These are phyloP conservation scores for Talpa occidentalis DNA, from an alignment of 2,113 vertebrate species.

Conservation along the genomic window DNA sequence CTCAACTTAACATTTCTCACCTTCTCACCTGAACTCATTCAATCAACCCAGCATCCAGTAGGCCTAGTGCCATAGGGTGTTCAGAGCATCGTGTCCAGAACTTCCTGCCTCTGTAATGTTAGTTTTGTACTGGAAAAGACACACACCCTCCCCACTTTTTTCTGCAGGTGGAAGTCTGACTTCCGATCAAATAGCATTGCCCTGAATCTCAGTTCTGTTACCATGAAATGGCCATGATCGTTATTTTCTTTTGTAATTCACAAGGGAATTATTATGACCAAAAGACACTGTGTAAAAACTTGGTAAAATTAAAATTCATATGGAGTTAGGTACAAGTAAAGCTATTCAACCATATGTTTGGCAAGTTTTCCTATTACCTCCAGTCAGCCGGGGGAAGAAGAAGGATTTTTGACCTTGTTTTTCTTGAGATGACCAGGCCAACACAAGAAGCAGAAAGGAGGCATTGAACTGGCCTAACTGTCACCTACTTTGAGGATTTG, in stretches of 20 bases:
- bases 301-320: neutral
- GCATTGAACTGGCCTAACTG: too few species aligned
- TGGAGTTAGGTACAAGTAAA: neutral
- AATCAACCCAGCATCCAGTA: neutral
- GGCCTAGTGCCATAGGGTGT: neutral
- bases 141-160: neutral
- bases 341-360: neutral
- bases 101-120: too few species aligned
- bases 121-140: neutral
- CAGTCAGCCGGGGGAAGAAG: neutral
- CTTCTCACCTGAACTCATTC: neutral
- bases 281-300: neutral
- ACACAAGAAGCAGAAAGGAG: neutral
- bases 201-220: neutral
- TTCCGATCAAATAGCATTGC: neutral
- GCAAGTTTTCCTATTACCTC: neutral
- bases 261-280: neutral
- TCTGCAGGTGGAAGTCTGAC: neutral
- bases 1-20: neutral
- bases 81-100: neutral
- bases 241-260: neutral
- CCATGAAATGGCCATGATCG: neutral
- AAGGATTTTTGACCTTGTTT: neutral
- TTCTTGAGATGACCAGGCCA: neutral
- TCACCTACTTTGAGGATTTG: neutral